These are phyloP conservation scores for Aratinga solstitialis DNA, from an alignment of 2,797 vertebrate genomes.

Conservation along the genomic window DNA sequence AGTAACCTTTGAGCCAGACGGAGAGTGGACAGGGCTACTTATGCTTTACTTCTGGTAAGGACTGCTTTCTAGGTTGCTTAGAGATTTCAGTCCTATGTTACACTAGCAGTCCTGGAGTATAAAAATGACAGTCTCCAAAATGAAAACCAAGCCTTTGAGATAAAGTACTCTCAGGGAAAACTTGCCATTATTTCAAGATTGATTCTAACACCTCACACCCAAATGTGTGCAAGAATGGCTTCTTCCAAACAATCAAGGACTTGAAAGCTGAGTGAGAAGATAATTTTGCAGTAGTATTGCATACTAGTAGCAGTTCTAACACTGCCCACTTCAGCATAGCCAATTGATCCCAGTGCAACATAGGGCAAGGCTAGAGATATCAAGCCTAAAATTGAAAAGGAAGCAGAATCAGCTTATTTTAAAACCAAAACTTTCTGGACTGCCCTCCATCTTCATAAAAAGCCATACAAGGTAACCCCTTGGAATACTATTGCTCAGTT, in stretches of 20 bases:
- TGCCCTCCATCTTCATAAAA: neutral
- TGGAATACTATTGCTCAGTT: neutral
- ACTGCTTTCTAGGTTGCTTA: neutral
- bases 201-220: neutral
- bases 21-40: neutral
- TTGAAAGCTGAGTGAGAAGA: neutral
- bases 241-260: neutral
- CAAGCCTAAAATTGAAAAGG: neutral
- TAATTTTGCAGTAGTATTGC: neutral
- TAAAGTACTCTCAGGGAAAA: neutral
- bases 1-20: neutral
- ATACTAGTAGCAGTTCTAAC: neutral
- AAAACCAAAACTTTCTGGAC: neutral
- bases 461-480: neutral
- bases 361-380: neutral
- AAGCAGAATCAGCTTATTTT: neutral
- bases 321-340: neutral
- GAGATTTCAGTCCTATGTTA: neutral
- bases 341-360: neutral
- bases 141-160: neutral
- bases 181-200: neutral
- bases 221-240: neutral
- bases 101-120: neutral
- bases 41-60: neutral
- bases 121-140: neutral